These are phyloP conservation scores for Harpalus rufipes DNA, from an alignment of 2,888 invertebrate genomes.

Conservation along the genomic window DNA sequence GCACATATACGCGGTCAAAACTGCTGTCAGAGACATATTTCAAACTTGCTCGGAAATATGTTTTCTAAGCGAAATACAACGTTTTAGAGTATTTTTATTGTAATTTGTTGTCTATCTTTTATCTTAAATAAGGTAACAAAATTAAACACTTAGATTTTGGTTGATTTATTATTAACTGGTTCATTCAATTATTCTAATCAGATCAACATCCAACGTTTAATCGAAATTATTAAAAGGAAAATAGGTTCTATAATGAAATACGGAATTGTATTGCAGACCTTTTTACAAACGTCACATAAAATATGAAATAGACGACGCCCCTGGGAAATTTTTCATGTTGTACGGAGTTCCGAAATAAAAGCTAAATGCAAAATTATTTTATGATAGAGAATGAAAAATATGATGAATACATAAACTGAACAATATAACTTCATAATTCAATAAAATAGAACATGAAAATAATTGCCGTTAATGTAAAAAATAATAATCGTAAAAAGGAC, in stretches of 20 bases:
- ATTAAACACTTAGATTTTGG: too few species aligned
- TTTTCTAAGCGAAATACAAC: too few species aligned
- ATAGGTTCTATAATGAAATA: neutral
- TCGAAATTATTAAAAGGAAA: slow-evolving; percentile 24
- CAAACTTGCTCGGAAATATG: too few species aligned
- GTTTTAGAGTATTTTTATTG: too few species aligned
- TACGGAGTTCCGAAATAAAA: slow-evolving; percentile 5
- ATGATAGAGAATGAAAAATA: neutral
- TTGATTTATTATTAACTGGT: slow-evolving; percentile 1
- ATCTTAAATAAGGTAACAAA: too few species aligned
- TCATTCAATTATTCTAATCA: neutral
- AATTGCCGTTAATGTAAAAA: too few species aligned
- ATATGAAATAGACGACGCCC: slow-evolving; percentile 17
- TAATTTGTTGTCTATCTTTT: too few species aligned
- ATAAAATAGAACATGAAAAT: too few species aligned
- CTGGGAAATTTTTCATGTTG: slow-evolving; percentile 19
- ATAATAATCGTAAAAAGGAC: too few species aligned
- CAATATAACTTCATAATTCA: too few species aligned
- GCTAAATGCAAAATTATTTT: slow-evolving; percentile 22
- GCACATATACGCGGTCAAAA: too few species aligned
- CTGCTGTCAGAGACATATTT: too few species aligned
- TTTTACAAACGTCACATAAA: neutral
- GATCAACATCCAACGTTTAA: slow-evolving; percentile 12
- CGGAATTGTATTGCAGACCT: slow-evolving; percentile 10
- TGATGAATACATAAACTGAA: neutral